Conservation (phyloP, 2,888 invertebrate genomes). For the Eupithecia subumbrata region DNA sequence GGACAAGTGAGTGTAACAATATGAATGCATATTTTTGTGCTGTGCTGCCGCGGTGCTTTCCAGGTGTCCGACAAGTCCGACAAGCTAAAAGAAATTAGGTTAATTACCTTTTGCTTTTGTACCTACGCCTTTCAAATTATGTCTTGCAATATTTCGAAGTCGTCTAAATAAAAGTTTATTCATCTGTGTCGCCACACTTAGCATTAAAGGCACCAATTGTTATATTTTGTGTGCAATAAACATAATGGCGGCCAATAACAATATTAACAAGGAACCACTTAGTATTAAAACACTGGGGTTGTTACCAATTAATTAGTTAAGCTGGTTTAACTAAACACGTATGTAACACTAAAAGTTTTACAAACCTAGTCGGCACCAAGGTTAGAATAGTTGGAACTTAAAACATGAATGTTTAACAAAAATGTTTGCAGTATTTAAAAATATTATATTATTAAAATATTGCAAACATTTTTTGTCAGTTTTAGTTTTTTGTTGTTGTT, state of each 20-base stretch:
- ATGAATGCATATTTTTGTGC: too few species aligned
- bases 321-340: background rate
- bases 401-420: too few species aligned
- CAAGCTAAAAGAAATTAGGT: background rate
- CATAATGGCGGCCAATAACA: conserved; percentile 26
- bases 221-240: conserved; percentile 19
- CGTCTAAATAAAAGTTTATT: conserved; percentile 3
- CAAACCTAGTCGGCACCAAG: too few species aligned
- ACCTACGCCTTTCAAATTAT: background rate
- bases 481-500: too few species aligned
- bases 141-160: background rate
- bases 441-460: too few species aligned
- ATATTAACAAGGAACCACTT: conserved; percentile 33
- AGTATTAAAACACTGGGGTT: conserved; percentile 18
- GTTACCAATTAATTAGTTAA: background rate
- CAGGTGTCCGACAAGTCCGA: too few species aligned
- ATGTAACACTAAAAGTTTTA: too few species aligned
- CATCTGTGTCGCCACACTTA: background rate
- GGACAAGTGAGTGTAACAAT: too few species aligned
- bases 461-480: too few species aligned
- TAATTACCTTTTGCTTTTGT: background rate
- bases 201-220: conserved; percentile 2
- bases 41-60: too few species aligned
- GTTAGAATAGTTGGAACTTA: too few species aligned
- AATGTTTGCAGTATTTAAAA: too few species aligned